Conservation (phyloP, 2,888 invertebrate genomes). For the Meiosimyza decipiens region DNA sequence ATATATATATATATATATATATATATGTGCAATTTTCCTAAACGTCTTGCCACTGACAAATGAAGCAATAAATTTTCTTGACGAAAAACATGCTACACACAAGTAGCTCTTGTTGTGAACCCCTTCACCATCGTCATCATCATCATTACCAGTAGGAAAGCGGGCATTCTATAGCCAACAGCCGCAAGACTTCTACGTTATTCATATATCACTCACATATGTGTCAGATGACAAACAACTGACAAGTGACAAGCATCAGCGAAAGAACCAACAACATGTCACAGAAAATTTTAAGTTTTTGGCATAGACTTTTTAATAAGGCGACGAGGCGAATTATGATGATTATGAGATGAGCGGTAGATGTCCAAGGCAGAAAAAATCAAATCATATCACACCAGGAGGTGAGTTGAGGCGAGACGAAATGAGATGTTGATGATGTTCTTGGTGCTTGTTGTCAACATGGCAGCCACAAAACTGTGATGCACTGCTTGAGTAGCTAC, state of each 20-base stretch:
- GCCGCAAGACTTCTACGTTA: conserved; percentile 52
- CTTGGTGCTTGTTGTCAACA: conserved; percentile 14
- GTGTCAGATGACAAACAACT: conserved; percentile 64
- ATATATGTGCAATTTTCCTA: conserved; percentile 7
- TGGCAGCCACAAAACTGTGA: conserved; percentile 7
- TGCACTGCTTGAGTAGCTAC: conserved; percentile 13
- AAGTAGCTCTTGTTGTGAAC: conserved; percentile 41
- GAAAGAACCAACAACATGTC: conserved; percentile 42
- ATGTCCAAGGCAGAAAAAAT: conserved; percentile 6
- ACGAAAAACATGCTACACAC: conserved; percentile 58
- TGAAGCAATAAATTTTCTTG: conserved; percentile 63
- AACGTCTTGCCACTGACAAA: conserved; percentile 51
- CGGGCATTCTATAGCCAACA: conserved; percentile 43
- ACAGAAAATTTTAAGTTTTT: conserved; percentile 44
- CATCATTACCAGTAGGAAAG: conserved; percentile 35
- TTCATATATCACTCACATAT: conserved; percentile 63
- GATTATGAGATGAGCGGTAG: conserved; percentile 41
- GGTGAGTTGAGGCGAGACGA: conserved; percentile 8
- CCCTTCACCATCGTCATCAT: conserved; percentile 21
- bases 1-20: too few relatives aligned
- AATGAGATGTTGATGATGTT: too few relatives aligned
- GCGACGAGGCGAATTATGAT: conserved; percentile 61
- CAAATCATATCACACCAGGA: neutral
- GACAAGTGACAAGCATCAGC: conserved; percentile 63
- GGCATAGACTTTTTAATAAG: conserved; percentile 45